Evolutionary conservation across 2,797 vertebrate species (phyloP).

Genomic region (Ataeniobius toweri): DNA sequence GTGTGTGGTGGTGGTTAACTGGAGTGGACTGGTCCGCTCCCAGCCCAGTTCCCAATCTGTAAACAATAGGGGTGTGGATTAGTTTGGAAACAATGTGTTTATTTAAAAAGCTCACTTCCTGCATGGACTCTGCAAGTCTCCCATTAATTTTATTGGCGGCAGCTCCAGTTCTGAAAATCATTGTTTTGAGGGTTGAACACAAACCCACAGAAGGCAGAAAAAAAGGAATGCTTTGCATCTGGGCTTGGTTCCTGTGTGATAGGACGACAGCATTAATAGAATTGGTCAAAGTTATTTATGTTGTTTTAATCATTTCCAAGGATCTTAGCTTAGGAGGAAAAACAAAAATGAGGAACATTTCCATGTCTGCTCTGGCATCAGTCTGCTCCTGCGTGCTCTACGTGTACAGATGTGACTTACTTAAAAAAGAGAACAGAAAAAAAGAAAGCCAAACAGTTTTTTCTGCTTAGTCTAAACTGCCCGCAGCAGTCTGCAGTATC

Average conservation of each 20-base stretch:
- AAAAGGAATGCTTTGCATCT: constrained; percentile 63
- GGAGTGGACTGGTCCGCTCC: constrained; percentile 70
- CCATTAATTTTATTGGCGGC: constrained; percentile 84
- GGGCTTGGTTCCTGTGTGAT: constrained; percentile 76
- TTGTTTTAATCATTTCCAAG: constrained; percentile 60
- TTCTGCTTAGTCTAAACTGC: constrained; percentile 69
- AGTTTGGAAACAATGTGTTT: constrained; percentile 88
- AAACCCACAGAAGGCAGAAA: constrained; percentile 69
- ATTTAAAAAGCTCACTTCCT: constrained; percentile 85
- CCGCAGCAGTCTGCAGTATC: constrained; percentile 61
- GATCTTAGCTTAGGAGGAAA: constrained; percentile 57
- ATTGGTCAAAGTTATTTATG: constrained; percentile 54
- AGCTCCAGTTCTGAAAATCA: constrained; percentile 79
- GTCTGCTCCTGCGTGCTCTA: constrained; percentile 33
- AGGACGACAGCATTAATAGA: constrained; percentile 63
- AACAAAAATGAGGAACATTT: constrained; percentile 60
- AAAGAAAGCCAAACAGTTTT: constrained; percentile 60
- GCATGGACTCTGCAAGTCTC: constrained; percentile 81
- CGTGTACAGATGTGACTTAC: constrained; percentile 64
- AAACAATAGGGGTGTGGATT: constrained; percentile 87
- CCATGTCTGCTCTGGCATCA: constrained; percentile 40
- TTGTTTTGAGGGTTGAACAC: constrained; percentile 73
- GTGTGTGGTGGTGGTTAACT: constrained; percentile 46
- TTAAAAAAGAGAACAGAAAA: constrained; percentile 10
- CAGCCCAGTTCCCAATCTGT: constrained; percentile 78